Percentiles rank a stretch among this genome's conserved stretches.
Evolutionary conservation across 2,113 vertebrate species (phyloP).

Genomic region (Mormyrus iriodes): DNA sequence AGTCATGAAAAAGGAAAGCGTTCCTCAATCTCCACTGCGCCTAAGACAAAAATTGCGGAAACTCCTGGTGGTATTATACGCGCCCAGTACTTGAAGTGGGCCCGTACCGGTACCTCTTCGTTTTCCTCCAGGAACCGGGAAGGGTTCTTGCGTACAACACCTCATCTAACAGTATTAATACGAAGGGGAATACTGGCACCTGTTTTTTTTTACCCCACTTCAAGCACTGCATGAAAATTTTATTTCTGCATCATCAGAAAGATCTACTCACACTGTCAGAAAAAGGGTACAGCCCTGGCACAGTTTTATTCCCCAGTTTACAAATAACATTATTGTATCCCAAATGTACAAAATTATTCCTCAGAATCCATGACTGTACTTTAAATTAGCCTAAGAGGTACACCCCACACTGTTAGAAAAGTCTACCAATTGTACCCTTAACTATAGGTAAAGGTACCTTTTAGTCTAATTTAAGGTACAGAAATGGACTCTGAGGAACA

Average conservation of each 20-base stretch:
- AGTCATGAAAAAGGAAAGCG: not conserved
- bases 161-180: not conserved
- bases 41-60: not conserved
- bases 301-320: not conserved
- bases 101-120: not conserved
- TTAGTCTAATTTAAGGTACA: too few relatives aligned
- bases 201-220: not conserved
- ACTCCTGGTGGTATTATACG: not conserved
- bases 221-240: not conserved
- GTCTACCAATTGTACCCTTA: too few relatives aligned
- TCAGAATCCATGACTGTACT: not conserved
- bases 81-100: not conserved
- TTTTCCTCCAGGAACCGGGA: not conserved
- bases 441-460: too few relatives aligned
- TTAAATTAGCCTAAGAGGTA: not conserved
- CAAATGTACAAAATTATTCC: not conserved
- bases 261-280: not conserved
- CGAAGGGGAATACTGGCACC: not conserved
- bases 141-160: not conserved
- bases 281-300: not conserved
- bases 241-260: not conserved
- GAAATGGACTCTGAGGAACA: not conserved
- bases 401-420: not conserved
- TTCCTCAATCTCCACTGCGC: not conserved
- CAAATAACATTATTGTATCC: not conserved